Evolutionary conservation across 2,113 vertebrate species (phyloP).

Genomic region (Mungos mungo): DNA sequence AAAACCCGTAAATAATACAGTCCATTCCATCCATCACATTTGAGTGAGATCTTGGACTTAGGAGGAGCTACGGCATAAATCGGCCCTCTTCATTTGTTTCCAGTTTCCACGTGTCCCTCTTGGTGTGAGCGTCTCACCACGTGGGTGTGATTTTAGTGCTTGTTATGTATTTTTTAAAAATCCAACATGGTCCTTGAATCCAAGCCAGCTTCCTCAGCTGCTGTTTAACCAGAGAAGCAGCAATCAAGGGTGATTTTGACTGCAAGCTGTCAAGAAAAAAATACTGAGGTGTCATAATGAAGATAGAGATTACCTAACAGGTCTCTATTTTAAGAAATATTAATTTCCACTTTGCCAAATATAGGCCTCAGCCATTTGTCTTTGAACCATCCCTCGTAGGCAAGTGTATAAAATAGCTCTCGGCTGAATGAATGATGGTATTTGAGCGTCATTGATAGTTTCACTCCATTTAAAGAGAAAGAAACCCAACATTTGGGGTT

Average conservation of each 20-base stretch:
- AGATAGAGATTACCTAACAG: conserved; percentile 59
- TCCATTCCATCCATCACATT: neutral
- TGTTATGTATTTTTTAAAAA: neutral
- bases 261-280: conserved; percentile 65
- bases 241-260: conserved; percentile 56
- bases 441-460: conserved; percentile 20
- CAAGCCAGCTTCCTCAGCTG: conserved; percentile 64
- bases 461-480: neutral
- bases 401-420: conserved; percentile 20
- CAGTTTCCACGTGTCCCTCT: neutral
- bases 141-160: neutral
- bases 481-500: neutral
- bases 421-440: conserved; percentile 8
- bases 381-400: neutral
- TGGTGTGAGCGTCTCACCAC: neutral
- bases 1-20: neutral
- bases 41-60: neutral
- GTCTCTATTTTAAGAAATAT: conserved; percentile 71
- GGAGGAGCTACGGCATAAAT: neutral
- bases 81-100: neutral
- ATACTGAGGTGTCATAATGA: conserved; percentile 62
- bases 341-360: conserved; percentile 58
- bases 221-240: conserved; percentile 52
- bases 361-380: neutral
- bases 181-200: conserved; percentile 49